Percentiles rank a stretch among this genome's conserved stretches.
phyloP scores from a whole-genome alignment of 1,140 invertebrate genomes.

The Lordiphosa mommai region DNA sequence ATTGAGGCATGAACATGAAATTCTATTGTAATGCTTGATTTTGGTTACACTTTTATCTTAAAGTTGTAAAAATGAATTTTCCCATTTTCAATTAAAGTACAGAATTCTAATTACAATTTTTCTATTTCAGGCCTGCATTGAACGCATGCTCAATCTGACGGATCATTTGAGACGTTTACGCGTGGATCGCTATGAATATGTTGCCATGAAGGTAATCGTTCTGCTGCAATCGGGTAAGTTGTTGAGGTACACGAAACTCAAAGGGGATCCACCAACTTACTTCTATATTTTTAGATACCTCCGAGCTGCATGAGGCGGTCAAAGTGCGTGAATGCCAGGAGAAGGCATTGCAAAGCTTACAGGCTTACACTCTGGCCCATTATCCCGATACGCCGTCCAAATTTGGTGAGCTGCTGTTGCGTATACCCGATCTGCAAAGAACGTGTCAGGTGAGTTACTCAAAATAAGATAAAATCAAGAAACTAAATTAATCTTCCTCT shows the following conservation, averaged over 20 bases:
- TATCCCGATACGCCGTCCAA: constrained; percentile 96
- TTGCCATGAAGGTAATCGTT: constrained; percentile 97
- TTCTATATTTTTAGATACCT: constrained; percentile 85
- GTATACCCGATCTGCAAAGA: constrained; percentile 95
- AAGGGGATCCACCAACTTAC: neutral
- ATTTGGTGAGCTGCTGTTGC: constrained; percentile 94
- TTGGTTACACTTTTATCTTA: no score
- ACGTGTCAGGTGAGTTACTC: constrained; percentile 89
- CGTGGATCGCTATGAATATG: constrained; percentile 98
- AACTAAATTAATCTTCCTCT: constrained; percentile 6
- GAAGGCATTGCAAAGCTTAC: constrained; percentile 94
- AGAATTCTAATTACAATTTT: neutral
- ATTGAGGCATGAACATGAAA: no score
- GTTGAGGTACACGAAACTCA: no score
- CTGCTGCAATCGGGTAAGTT: constrained; percentile 92
- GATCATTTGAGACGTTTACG: constrained; percentile 93
- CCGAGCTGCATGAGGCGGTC: constrained; percentile 93
- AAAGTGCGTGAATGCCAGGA: constrained; percentile 96
- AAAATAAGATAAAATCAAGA: neutral
- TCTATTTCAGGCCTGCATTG: constrained; percentile 87
- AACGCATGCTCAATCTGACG: constrained; percentile 96
- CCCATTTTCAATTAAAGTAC: no score
- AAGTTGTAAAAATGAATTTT: no score
- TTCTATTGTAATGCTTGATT: no score
- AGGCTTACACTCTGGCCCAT: constrained; percentile 94